Conservation (phyloP, 2,797 vertebrate genomes). For the Phoxinus dragarum region DNA sequence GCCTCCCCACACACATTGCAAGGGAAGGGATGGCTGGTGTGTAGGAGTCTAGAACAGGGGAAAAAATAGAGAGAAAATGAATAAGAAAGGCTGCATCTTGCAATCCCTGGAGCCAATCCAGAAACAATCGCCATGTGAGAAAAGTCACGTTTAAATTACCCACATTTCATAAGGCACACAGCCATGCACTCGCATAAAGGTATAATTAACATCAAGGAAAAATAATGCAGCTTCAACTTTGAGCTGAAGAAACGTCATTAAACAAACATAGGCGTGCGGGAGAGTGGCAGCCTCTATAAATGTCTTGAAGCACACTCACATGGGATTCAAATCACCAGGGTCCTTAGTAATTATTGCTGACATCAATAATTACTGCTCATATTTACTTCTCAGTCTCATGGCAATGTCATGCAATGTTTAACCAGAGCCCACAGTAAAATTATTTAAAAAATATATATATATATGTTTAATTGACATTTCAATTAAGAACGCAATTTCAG, state of each 20-base stretch:
- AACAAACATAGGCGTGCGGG: background rate
- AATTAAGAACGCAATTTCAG: slow-evolving; percentile 5
- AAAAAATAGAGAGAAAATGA: slow-evolving; percentile 5
- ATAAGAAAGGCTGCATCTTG: slow-evolving; percentile 21
- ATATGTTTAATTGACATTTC: slow-evolving; percentile 20
- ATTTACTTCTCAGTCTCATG: background rate
- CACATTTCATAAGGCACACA: background rate
- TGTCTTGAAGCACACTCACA: background rate
- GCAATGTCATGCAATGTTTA: slow-evolving; percentile 5
- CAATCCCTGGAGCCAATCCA: slow-evolving; percentile 29
- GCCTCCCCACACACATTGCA: slow-evolving; percentile 85
- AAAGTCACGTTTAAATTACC: slow-evolving; percentile 6
- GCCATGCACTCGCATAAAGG: background rate
- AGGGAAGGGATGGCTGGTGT: slow-evolving; percentile 90
- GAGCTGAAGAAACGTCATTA: background rate
- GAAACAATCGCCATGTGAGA: background rate
- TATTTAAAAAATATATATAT: background rate
- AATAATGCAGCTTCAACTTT: slow-evolving; percentile 13
- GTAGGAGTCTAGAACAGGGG: slow-evolving; percentile 77
- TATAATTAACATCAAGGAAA: slow-evolving; percentile 6
- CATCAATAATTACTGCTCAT: slow-evolving; percentile 21
- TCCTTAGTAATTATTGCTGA: slow-evolving; percentile 35
- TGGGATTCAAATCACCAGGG: slow-evolving; percentile 26
- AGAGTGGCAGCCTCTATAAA: background rate
- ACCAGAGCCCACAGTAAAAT: slow-evolving; percentile 12